A percentile compares a stretch with the other conserved stretches of the same genome.
phyloP scores from a whole-genome alignment of 2,797 vertebrate genomes.

The Poeciliopsis gracilis region DNA sequence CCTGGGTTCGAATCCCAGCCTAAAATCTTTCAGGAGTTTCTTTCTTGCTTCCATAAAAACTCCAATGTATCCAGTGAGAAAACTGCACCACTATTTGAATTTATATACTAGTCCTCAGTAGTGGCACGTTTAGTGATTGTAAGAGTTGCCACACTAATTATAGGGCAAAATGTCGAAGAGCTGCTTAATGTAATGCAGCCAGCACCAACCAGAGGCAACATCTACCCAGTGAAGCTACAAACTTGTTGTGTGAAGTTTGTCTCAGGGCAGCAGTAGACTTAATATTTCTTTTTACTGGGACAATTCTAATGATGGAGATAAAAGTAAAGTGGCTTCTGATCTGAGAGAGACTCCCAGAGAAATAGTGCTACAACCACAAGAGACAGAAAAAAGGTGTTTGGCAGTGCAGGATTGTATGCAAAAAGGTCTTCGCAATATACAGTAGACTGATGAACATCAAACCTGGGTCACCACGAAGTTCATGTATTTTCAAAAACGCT shows the following conservation, averaged over 20 bases:
- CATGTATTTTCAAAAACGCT: neutral
- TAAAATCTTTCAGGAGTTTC: neutral
- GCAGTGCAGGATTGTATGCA: conserved; percentile 79
- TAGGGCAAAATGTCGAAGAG: conserved; percentile 32
- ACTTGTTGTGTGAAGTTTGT: conserved; percentile 52
- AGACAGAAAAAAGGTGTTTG: conserved; percentile 77
- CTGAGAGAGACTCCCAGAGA: conserved; percentile 68
- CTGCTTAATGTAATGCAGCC: conserved; percentile 30
- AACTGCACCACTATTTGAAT: conserved; percentile 3
- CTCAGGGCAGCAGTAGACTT: conserved; percentile 31
- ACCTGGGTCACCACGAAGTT: conserved; percentile 60
- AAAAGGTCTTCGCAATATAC: conserved; percentile 73
- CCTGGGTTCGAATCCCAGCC: neutral
- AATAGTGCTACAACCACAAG: conserved; percentile 72
- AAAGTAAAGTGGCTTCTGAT: conserved; percentile 61
- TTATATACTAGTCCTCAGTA: conserved; percentile 33
- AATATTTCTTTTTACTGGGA: neutral
- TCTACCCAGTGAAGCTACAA: conserved; percentile 36
- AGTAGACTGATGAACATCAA: conserved; percentile 60
- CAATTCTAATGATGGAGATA: conserved; percentile 32
- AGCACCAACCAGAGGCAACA: conserved; percentile 28
- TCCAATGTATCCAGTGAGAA: neutral
- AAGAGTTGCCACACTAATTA: conserved; percentile 48
- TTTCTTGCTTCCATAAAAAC: neutral
- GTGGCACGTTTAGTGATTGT: conserved; percentile 25